A percentile compares a stretch with the other conserved stretches of the same genome.
Evolutionary conservation across 2,888 invertebrate genomes (phyloP).

Genomic region (Acanthococcus lagerstroemiae): DNA sequence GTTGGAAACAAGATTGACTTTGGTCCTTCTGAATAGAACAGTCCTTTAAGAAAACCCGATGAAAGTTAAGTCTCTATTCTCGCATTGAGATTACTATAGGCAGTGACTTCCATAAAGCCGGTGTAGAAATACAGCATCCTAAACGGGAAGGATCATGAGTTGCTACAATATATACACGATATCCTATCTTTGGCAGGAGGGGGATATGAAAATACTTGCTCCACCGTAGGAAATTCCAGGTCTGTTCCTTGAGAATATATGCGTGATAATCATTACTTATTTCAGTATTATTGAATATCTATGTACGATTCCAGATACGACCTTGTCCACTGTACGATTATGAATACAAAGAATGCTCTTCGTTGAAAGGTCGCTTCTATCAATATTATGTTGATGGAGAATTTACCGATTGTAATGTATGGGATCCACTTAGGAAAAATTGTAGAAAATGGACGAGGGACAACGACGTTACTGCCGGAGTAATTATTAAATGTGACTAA

Average conservation of each 20-base stretch:
- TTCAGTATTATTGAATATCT: background rate
- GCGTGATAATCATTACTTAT: background rate
- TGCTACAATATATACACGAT: too few relatives aligned
- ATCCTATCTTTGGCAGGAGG: too few relatives aligned
- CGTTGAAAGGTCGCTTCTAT: slow-evolving; percentile 64
- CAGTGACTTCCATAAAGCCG: too few relatives aligned
- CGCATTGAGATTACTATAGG: too few relatives aligned
- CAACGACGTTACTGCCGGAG: slow-evolving; percentile 56
- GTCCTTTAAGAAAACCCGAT: too few relatives aligned
- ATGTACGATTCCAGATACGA: slow-evolving; percentile 52
- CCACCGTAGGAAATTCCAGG: too few relatives aligned
- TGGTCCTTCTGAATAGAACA: background rate
- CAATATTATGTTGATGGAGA: slow-evolving; percentile 76
- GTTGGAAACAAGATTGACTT: background rate
- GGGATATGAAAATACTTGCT: too few relatives aligned
- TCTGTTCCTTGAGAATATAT: background rate
- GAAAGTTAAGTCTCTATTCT: too few relatives aligned
- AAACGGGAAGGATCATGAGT: too few relatives aligned
- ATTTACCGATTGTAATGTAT: slow-evolving; percentile 60
- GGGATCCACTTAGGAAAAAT: slow-evolving; percentile 66
- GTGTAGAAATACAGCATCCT: too few relatives aligned
- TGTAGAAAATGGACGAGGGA: slow-evolving; percentile 58
- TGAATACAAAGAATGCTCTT: slow-evolving; percentile 70
- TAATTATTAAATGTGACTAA: slow-evolving; percentile 41
- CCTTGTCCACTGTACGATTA: slow-evolving; percentile 69